Evolutionary conservation across 2,888 invertebrate genomes (phyloP), one percentile per base, ranked within the genome.

Genomic region (Campopleginae sp.): DNA sequence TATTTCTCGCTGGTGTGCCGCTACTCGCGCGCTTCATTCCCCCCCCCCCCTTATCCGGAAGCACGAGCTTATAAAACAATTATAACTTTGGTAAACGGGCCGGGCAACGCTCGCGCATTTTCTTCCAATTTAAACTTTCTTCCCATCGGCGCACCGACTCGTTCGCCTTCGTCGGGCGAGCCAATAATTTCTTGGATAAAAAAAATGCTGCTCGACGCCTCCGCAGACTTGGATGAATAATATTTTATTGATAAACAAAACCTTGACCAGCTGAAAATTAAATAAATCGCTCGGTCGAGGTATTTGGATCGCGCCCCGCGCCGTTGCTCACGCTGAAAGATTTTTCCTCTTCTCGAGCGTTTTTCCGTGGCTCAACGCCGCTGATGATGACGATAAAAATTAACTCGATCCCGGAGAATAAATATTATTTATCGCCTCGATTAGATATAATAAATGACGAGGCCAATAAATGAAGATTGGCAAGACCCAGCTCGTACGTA

Each of bases 11-110:
- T 10, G 19, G 0, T 51, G 5, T 48, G n/a, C 48, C 6, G 6
- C 51, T 8, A 3, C 23, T 19, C 54, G 23, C 10, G 19, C 54
- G 5, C 23, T 54, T 12, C 23, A 54, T 54, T n/a, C n/a, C n/a
- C n/a, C n/a, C n/a, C n/a, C n/a, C n/a, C n/a, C n/a, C n/a, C n/a
- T n/a, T n/a, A 48, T 48, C 48, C 10, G 10, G 1, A 54, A 54
- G 54, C 54, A 23, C 23, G 23, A 54, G n/a, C 51, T 54, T 54
- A 54, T 54, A 54, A 38, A 38, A 54, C 51, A 23, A 54, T 19
- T 23, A 54, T 54, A 54, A 23, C 54, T 54, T 19, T 38, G 0
- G 38, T 38, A 38, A 7, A 38, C 38, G 10, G 2, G 19, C 54
- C 10, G 8, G 2, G 23, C 54, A 54, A 19, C 54, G n/a, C n/a